Evolutionary conservation across 2,797 vertebrate genomes (phyloP), one percentile per base, ranked within the genome.

Genomic region (Mastacembelus armatus): DNA sequence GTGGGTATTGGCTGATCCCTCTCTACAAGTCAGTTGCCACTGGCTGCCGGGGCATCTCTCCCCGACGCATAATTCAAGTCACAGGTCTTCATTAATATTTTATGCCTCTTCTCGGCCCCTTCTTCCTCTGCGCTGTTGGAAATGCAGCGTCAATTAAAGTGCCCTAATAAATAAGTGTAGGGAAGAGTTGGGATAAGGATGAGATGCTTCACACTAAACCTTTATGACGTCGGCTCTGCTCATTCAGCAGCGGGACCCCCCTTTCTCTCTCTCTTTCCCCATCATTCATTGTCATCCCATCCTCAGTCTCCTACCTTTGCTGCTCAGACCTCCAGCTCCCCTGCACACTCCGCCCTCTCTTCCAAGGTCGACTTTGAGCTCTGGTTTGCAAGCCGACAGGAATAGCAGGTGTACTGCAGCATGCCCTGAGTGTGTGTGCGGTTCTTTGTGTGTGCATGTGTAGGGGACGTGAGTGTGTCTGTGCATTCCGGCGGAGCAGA

Each of bases 331-430:
- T 78, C 66, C 58, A 64, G 74, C 66, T 54, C 27, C 29, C 64
- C 77, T 59, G 48, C 73, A 55, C 76, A 76, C 72, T 75, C 73
- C 73, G 66, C 69, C 36, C 59, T 56, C 55, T 55, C 65, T 79
- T 74, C 83, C 91, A 93, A 94, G 92, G 93, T 93, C 84, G 85
- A 81, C 79, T 82, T 62, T 82, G 73, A 87, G 80, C 81, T 77
- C 78, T 71, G 42, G 4, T 68, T 81, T 51, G 68, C 68, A 71
- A 58, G 73, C 68, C 78, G 87, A 81, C 81, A 72, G 80, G 79
- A 90, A 91, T 82, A 90, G 88, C 84, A 84, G 74, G 74, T 76
- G 84, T 70, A 49, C 70, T 63, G 81, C 85, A 85, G 89, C 84
- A 88, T 75, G 78, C 77, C 12, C 73, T 66, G 35, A 64, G n/a